phyloP scores from a whole-genome alignment of 2,113 vertebrate genomes.

The Neodontobutis hainanensis region DNA sequence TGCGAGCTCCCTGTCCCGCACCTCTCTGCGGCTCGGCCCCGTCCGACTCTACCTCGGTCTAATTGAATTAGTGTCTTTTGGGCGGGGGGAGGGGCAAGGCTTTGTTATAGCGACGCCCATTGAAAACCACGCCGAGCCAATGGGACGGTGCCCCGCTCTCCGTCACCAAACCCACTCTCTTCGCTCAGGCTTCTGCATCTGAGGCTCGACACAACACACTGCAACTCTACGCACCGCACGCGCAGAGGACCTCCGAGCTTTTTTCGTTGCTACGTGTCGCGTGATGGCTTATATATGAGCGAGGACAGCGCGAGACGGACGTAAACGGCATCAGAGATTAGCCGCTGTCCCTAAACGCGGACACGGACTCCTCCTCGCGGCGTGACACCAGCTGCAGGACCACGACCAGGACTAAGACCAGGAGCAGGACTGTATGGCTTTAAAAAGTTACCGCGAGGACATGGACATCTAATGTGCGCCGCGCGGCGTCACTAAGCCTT shows the following conservation, averaged over 20 bases:
- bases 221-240: slow-evolving; percentile 32
- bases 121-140: slow-evolving; percentile 74
- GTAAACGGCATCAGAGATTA: slow-evolving; percentile 62
- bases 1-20: slow-evolving; percentile 47
- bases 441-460: slow-evolving; percentile 76
- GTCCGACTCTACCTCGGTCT: slow-evolving; percentile 69
- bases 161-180: slow-evolving; percentile 75
- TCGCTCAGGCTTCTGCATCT: slow-evolving; percentile 68
- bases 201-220: slow-evolving; percentile 73
- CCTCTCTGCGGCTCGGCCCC: slow-evolving; percentile 44
- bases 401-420: slow-evolving; percentile 48
- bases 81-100: slow-evolving; percentile 73
- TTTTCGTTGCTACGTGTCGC: slow-evolving; percentile 32
- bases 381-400: slow-evolving; percentile 65
- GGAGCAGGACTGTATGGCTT: slow-evolving; percentile 53
- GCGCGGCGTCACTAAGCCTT: slow-evolving; percentile 65
- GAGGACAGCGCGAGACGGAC: slow-evolving; percentile 71
- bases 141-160: slow-evolving; percentile 68
- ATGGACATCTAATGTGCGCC: slow-evolving; percentile 74
- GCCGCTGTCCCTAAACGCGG: slow-evolving; percentile 53
- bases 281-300: slow-evolving; percentile 66
- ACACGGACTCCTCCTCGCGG: slow-evolving; percentile 72
- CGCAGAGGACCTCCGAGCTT: slow-evolving; percentile 78
- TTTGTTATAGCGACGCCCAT: slow-evolving; percentile 80
- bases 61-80: slow-evolving; percentile 92